Base-by-base conservation (phyloP, 2,888 invertebrate species). In the Megamerina dolium region DNA sequence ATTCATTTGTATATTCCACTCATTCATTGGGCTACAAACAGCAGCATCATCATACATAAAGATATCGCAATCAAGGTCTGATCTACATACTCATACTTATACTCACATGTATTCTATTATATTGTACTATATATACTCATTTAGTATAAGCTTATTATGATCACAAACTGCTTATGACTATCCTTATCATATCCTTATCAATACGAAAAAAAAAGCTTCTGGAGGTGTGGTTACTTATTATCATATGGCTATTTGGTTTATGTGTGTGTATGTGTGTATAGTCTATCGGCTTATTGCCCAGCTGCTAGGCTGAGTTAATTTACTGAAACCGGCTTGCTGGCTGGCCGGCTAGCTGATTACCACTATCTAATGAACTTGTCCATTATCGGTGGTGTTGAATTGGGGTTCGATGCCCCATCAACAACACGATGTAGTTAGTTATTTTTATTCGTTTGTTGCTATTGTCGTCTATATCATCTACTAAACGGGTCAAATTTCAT, bases 101-200 rank as follows among this genome's bases (percentile, higher is more conserved):
- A 23, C 23, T 23, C 23, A 23, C 10, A 23, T 23, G 23, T 23
- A 10, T 23, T 23, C 23, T 23, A n/a, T n/a, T 23, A 23, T 23
- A 23, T 23, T 10, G 55, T 52, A 59, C 57, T 60, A 59, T 53
- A 56, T n/a, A n/a, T n/a, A n/a, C n/a, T n/a, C n/a, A n/a, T n/a
- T n/a, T n/a, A n/a, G n/a, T n/a, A n/a, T n/a, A n/a, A n/a, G n/a
- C n/a, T n/a, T n/a, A n/a, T 54, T 58, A 48, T 52, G 23, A 6
- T 10, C 6, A 23, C 23, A 6, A 10, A 23, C 23, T 10, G 23
- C 55, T 58, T 56, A 52, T 51, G 62, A 58, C 59, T 60, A 60
- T 59, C 59, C 61, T 62, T 62, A 63, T 62, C 63, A 56, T 44
- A 44, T 44, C 39, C 39, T 31, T n/a, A 34, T 30, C 31, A 42